Conservation (phyloP, 2,888 invertebrate species). For the Heteromurus nitidus region DNA sequence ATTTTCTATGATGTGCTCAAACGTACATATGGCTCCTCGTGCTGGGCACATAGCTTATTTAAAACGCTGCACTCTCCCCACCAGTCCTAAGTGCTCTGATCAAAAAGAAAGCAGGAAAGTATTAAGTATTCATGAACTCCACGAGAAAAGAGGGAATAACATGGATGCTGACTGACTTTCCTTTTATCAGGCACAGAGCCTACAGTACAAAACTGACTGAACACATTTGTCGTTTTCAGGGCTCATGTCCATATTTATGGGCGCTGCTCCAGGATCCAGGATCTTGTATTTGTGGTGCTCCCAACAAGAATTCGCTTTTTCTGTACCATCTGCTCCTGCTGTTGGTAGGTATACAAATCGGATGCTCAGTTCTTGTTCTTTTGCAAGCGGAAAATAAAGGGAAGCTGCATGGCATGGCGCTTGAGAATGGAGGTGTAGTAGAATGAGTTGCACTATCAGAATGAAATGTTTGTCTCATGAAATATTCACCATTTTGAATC, state of each 20-base stretch:
- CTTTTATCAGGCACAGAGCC: neutral
- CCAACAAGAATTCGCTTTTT: neutral
- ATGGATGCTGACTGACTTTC: conserved; percentile 20
- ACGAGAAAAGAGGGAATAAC: conserved; percentile 20
- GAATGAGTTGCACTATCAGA: conserved; percentile 52
- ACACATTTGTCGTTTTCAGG: too few species aligned
- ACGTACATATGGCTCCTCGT: too few species aligned
- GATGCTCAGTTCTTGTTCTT: neutral
- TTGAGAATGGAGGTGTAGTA: conserved; percentile 15
- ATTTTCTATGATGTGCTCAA: too few species aligned
- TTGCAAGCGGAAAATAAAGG: conserved; percentile 18
- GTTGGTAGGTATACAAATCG: neutral
- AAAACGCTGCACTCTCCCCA: conserved; percentile 10
- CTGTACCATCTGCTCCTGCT: neutral
- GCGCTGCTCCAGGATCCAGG: neutral
- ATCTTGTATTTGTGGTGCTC: neutral
- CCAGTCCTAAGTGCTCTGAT: conserved; percentile 48
- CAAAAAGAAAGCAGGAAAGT: conserved; percentile 35
- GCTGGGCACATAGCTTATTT: neutral
- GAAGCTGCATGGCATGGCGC: neutral
- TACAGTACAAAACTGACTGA: too few species aligned
- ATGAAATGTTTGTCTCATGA: conserved; percentile 56
- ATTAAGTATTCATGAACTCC: conserved; percentile 56
- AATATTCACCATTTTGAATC: conserved; percentile 53
- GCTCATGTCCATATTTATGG: too few species aligned